Base-by-base conservation (phyloP, 2,888 invertebrate species). In the Holacanthella duospinosa region DNA sequence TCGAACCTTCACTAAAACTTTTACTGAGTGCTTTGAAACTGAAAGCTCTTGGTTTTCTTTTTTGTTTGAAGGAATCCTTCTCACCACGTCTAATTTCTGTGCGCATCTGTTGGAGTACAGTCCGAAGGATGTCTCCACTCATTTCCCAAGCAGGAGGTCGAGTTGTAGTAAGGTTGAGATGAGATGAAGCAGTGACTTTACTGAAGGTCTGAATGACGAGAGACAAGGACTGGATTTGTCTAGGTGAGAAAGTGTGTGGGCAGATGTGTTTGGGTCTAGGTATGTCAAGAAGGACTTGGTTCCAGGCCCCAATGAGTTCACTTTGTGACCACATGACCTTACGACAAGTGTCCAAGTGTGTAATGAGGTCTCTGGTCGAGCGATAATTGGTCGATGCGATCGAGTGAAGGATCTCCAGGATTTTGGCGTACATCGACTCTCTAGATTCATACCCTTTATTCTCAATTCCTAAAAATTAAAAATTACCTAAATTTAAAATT, bases 21-120 rank as follows among this genome's bases (percentile, higher is more conserved):
- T 53, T 48, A 0, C 61, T 28, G 3, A 62, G 24, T 1, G 53
- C n/a, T 48, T 66, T 66, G 26, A 68, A 64, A 60, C 69, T 68
- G 12, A 68, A 58, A 1, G 53, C 60, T 1, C 29, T 28, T 25
- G 55, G 63, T 36, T 57, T 55, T 12, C 59, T 43, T 59, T 66
- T 66, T 26, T 63, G 54, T 55, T 64, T 61, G 16, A 64, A 26
- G 21, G 64, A 60, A 21, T 64, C 65, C 19, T 21, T 9, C 4
- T 21, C 48, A 48, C 12, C 12, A n/a, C n/a, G n/a, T 48, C n/a
- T 48, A 4, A 64, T 61, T 59, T 72, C 70, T 1, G 67, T 61
- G 27, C 72, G 48, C 68, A 72, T 69, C 68, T 72, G 72, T 60
- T 71, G 66, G 56, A 72, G 57, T 48, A 70, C 70, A 1, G 64